Evolutionary conservation across 2,888 invertebrate species (phyloP).

Genomic region (Hirtodrosophila duncani): DNA sequence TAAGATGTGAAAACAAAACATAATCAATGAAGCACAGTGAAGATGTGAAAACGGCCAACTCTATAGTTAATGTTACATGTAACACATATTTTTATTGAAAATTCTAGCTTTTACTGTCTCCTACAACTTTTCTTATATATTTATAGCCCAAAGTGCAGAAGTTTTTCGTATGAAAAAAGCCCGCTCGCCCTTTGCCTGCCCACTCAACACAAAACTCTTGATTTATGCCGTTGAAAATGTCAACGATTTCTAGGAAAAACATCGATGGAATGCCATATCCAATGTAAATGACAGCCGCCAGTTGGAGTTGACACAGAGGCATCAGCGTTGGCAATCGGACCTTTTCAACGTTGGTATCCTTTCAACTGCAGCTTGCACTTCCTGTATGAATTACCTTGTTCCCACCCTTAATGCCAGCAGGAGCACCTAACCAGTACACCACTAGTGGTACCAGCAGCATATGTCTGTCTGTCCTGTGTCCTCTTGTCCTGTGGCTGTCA

Average conservation of each 20-base stretch:
- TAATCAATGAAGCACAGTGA: too few species aligned
- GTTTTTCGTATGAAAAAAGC: too few species aligned
- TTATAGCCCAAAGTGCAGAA: too few species aligned
- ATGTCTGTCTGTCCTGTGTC: conserved; percentile 21
- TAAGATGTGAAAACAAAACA: too few species aligned
- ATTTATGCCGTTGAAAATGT: conserved; percentile 13
- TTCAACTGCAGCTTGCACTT: conserved; percentile 59
- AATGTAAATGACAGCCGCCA: conserved; percentile 51
- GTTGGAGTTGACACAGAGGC: conserved; percentile 26
- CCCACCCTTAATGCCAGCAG: conserved; percentile 5
- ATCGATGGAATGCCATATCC: conserved; percentile 23
- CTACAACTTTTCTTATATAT: too few species aligned
- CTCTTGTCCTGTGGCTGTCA: conserved; percentile 65
- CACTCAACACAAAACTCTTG: too few species aligned
- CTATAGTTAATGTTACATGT: too few species aligned
- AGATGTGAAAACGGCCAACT: too few species aligned
- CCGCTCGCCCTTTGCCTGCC: too few species aligned
- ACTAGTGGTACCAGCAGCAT: not conserved
- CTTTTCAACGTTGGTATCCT: conserved; percentile 23
- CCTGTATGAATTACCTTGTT: too few species aligned
- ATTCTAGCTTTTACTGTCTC: too few species aligned
- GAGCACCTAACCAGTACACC: conserved; percentile 9
- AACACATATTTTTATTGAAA: too few species aligned
- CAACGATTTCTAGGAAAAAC: conserved; percentile 21
- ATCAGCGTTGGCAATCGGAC: conserved; percentile 8